Evolutionary conservation across 2,113 vertebrate species (phyloP), one percentile per base, ranked within the genome.

Genomic region (Cisticola juncidis): DNA sequence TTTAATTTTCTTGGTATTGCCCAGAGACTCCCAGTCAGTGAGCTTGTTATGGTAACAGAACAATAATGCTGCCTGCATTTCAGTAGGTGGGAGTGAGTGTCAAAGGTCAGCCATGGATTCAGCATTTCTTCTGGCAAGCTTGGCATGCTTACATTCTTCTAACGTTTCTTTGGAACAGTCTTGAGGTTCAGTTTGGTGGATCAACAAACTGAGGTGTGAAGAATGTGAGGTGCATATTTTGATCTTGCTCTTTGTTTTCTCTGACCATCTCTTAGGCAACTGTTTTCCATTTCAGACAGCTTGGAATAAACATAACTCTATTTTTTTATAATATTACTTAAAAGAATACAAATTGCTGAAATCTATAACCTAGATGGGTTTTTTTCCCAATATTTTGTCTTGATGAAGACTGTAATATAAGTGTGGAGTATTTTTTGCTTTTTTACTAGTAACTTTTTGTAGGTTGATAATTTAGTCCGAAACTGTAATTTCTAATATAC

Each of bases 351-450:
- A 31, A 72, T 60, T 80, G 21, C 33, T 80, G 56, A 83, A 68
- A 69, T 57, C 31, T 47, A 25, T 65, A 15, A n/a, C n/a, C 13
- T 35, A 16, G 7, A 13, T 1, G 3, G 3, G 7, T 25, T 36
- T 65, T 14, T 64, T 42, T 13, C 7, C 21, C 21, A 20, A 2
- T 64, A 35, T 83, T 83, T 90, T 68, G 19, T 50, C 8, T 44
- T 82, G 47, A 51, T 69, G 53, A 76, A 47, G 11, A 16, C 12
- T 69, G 13, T 9, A 57, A 36, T 33, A 29, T 14, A 61, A 3
- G 2, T 72, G 9, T 68, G 38, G 19, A 3, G 3, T 0, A 5
- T 38, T 79, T 88, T 88, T 81, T 69, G 1, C 0, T 7, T 65
- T 94, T 95, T 69, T 36, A 53, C 26, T 62, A 13, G 15, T 40